Evolutionary conservation across 2,113 vertebrate genomes (phyloP).

Genomic region (Apistogramma diplotaenia): DNA sequence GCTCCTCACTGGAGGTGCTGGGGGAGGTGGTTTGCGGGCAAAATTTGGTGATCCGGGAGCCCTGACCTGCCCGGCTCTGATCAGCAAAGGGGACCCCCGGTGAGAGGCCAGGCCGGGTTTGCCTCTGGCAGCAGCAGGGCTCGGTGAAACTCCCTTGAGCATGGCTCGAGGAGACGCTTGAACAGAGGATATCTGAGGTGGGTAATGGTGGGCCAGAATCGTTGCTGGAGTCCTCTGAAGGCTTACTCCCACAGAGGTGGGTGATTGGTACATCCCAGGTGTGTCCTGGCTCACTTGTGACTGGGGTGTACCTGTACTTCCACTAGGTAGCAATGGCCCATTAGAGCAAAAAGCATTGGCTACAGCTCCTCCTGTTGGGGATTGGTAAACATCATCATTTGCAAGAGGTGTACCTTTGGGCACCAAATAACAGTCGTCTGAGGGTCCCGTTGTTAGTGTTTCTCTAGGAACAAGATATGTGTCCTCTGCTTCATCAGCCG

Average conservation of each 20-base stretch:
- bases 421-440: constrained; percentile 76
- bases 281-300: constrained; percentile 61
- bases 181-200: constrained; percentile 37
- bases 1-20: constrained; percentile 78
- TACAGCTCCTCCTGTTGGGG: constrained; percentile 64
- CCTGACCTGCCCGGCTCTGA: constrained; percentile 64
- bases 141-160: constrained; percentile 54
- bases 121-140: constrained; percentile 44
- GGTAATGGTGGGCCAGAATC: constrained; percentile 61
- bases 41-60: constrained; percentile 74
- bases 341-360: constrained; percentile 19
- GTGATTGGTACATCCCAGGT: constrained; percentile 75
- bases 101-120: constrained; percentile 60
- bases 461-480: constrained; percentile 72
- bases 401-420: constrained; percentile 70
- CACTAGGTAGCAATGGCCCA: constrained; percentile 22
- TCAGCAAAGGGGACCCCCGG: constrained; percentile 73
- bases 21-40: constrained; percentile 76
- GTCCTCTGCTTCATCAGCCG: constrained; percentile 56
- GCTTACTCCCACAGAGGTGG: constrained; percentile 57
- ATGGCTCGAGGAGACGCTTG: constrained; percentile 59
- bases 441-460: constrained; percentile 39
- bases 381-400: constrained; percentile 78
- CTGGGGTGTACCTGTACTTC: constrained; percentile 25
- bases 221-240: constrained; percentile 58